Percentiles rank a stretch among this genome's conserved stretches.
Conservation (phyloP, 92 coral and sea anemone genomes). For the Zoanthus solanderi region DNA sequence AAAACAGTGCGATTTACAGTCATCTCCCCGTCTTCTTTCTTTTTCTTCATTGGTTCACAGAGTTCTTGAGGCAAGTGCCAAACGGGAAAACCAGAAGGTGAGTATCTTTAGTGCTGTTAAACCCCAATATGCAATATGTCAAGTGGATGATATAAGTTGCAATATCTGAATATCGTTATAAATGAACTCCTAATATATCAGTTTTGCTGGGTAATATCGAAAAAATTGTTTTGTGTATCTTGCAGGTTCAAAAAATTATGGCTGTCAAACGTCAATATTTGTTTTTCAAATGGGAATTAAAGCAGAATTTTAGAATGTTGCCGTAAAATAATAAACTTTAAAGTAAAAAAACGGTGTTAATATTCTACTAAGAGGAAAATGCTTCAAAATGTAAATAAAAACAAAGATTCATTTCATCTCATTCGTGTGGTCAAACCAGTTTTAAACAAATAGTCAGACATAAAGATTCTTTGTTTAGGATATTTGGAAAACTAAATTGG, state of each 20-base stretch:
- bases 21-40: neutral
- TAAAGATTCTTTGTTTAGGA: neutral
- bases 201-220: neutral
- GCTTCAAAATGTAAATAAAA: no score
- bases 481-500: neutral
- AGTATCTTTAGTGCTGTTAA: neutral
- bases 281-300: no score
- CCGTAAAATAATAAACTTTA: no score
- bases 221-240: neutral
- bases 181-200: neutral
- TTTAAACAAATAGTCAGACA: neutral
- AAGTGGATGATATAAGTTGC: no score
- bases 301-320: no score
- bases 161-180: no score
- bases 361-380: no score
- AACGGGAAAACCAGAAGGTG: constrained; percentile 20
- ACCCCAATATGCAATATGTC: no score
- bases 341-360: no score
- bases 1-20: neutral
- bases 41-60: constrained; percentile 76
- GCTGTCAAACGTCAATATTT: no score
- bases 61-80: constrained; percentile 73
- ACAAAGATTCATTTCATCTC: no score
- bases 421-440: neutral
- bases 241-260: no score